Percentiles rank a stretch among this genome's conserved stretches.
phyloP scores from a whole-genome alignment of 2,113 vertebrate species.

The Pachypanchax playfairii region DNA sequence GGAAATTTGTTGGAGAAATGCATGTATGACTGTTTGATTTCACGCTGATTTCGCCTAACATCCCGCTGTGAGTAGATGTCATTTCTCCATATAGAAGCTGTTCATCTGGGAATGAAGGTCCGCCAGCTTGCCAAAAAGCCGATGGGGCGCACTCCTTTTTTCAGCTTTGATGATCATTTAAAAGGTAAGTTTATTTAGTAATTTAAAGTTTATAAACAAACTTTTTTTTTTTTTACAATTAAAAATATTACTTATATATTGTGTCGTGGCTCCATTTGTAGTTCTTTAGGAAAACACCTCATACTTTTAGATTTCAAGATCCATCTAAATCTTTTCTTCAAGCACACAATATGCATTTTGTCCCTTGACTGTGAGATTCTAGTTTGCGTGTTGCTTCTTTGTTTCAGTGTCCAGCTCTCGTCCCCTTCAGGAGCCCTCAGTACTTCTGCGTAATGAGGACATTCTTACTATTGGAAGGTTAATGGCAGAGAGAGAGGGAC shows the following conservation, averaged over 20 bases:
- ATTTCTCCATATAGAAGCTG: conserved; percentile 37
- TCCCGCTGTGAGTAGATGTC: conserved; percentile 52
- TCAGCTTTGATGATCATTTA: conserved; percentile 29
- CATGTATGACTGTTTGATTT: conserved; percentile 31
- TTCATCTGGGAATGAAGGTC: conserved; percentile 41
- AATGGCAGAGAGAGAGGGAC: conserved; percentile 70
- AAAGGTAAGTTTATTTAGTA: conserved; percentile 18
- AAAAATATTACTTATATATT: not conserved
- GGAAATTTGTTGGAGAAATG: conserved; percentile 21
- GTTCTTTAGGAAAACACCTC: not conserved
- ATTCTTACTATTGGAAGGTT: conserved; percentile 76
- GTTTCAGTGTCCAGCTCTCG: conserved; percentile 26
- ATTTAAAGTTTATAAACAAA: conserved; percentile 18
- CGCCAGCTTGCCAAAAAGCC: conserved; percentile 31
- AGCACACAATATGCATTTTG: not conserved
- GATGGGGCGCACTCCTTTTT: conserved; percentile 21
- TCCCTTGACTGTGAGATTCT: conserved; percentile 1
- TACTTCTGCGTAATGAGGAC: conserved; percentile 73
- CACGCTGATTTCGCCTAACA: conserved; percentile 46
- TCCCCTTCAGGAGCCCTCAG: conserved; percentile 13
- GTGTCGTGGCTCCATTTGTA: not conserved
- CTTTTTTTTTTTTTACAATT: conserved; percentile 5
- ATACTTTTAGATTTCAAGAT: not conserved
- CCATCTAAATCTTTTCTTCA: conserved; percentile 4
- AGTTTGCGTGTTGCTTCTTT: conserved; percentile 34